A percentile compares a stretch with the other conserved stretches of the same genome.
These are phyloP conservation scores for Cydia strobilella DNA, from an alignment of 1,140 invertebrate species.

Conservation along the genomic window DNA sequence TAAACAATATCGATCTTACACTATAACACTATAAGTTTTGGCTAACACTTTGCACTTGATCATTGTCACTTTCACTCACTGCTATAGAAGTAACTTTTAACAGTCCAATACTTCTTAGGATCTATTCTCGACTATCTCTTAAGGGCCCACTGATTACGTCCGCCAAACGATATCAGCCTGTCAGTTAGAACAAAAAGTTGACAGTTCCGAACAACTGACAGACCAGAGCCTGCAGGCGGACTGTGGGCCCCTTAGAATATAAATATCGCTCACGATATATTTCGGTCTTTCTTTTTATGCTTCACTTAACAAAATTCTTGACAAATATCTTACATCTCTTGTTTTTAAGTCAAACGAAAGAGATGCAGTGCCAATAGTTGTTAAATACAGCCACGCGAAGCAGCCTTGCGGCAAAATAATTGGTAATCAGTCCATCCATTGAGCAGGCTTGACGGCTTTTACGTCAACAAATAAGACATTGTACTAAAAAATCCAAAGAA, in stretches of 20 bases:
- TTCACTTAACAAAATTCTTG: not conserved
- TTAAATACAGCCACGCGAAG: not conserved
- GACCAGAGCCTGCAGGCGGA: too few relatives aligned
- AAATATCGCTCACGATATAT: not conserved
- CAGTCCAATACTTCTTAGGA: not conserved
- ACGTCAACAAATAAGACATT: not conserved
- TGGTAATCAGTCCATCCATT: constrained; percentile 3
- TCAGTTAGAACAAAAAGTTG: too few relatives aligned
- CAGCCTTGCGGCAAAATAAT: not conserved
- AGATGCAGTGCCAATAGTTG: not conserved
- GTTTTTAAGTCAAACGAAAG: not conserved
- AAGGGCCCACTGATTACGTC: too few relatives aligned
- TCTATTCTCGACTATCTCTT: not conserved
- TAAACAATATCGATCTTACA: not conserved
- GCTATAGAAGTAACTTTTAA: not conserved
- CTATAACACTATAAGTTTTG: constrained; percentile 26
- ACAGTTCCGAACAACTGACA: too few relatives aligned
- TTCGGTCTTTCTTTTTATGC: not conserved
- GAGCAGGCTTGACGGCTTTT: not conserved
- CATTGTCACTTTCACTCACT: constrained; percentile 24
- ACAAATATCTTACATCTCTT: not conserved
- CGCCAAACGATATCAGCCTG: too few relatives aligned
- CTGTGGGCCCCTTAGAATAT: too few relatives aligned
- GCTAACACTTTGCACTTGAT: constrained; percentile 32
- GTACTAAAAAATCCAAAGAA: not conserved